Evolutionary conservation across 2,888 invertebrate species (phyloP).

Genomic region (Drosophila flavopinicola): DNA sequence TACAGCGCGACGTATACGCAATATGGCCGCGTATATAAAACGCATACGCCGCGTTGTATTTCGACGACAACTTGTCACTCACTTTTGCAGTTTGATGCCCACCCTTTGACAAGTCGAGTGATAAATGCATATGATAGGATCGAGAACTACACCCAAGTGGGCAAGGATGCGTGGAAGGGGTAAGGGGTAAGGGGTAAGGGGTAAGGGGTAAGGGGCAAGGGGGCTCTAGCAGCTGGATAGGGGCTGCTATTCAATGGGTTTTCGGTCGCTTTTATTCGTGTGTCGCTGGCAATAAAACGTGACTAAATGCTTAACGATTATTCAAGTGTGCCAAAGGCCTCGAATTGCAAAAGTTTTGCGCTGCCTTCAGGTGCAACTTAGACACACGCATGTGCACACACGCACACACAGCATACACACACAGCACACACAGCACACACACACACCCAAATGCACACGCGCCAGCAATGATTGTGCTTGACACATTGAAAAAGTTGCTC

Average conservation of each 20-base stretch:
- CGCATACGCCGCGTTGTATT: constrained; percentile 36
- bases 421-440: constrained; percentile 1
- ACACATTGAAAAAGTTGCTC: constrained; percentile 59
- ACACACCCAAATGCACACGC: constrained; percentile 4
- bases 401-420: constrained; percentile 6
- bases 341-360: constrained; percentile 56
- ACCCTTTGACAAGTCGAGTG: constrained; percentile 17
- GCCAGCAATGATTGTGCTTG: constrained; percentile 52
- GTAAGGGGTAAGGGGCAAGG: no score
- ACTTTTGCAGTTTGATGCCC: constrained; percentile 44
- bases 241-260: constrained; percentile 36
- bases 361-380: constrained; percentile 46
- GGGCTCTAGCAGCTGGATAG: background rate
- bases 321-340: constrained; percentile 56
- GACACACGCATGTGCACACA: constrained; percentile 13
- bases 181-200: no score
- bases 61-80: constrained; percentile 64
- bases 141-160: constrained; percentile 28
- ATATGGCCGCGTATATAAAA: constrained; percentile 38
- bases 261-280: constrained; percentile 8
- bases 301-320: constrained; percentile 68
- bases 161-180: no score
- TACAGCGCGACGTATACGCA: constrained; percentile 45
- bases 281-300: constrained; percentile 58
- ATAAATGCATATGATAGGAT: constrained; percentile 24